Conservation (phyloP, 2,113 vertebrate genomes). For the Mesitornis unicolor region DNA sequence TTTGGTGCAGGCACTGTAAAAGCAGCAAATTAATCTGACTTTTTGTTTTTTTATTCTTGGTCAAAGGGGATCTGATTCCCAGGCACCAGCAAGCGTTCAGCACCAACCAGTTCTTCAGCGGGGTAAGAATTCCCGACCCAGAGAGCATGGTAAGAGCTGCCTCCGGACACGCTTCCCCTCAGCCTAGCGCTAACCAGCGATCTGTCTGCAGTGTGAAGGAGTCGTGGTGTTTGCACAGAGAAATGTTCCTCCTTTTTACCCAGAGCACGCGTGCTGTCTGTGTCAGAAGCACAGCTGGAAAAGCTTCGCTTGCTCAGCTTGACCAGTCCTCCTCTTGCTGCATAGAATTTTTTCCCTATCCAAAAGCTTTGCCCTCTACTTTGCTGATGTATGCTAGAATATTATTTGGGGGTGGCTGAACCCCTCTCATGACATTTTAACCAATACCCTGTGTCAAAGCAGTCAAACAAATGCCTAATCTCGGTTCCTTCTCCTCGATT, state of each 20-base stretch:
- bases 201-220: neutral
- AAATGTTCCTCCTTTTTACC: neutral
- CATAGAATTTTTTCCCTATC: rapidly evolving
- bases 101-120: slow-evolving; percentile 94
- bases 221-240: neutral
- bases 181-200: neutral
- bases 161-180: neutral
- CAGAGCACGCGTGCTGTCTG: neutral
- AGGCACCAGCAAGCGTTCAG: slow-evolving; percentile 96
- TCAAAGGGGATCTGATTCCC: slow-evolving; percentile 90
- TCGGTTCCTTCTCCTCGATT: neutral
- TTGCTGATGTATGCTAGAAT: neutral
- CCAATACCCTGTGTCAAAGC: neutral
- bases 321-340: neutral
- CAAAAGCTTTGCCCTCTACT: neutral
- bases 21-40: neutral
- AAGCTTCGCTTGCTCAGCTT: neutral
- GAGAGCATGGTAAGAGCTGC: slow-evolving; percentile 83
- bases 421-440: neutral
- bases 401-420: neutral
- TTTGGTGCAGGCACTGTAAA: neutral
- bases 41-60: neutral
- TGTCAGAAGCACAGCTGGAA: neutral
- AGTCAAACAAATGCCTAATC: neutral
- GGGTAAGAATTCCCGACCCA: slow-evolving; percentile 90